These are phyloP conservation scores for Drosophila nigricruria DNA, from an alignment of 2,888 invertebrate genomes.

Conservation along the genomic window DNA sequence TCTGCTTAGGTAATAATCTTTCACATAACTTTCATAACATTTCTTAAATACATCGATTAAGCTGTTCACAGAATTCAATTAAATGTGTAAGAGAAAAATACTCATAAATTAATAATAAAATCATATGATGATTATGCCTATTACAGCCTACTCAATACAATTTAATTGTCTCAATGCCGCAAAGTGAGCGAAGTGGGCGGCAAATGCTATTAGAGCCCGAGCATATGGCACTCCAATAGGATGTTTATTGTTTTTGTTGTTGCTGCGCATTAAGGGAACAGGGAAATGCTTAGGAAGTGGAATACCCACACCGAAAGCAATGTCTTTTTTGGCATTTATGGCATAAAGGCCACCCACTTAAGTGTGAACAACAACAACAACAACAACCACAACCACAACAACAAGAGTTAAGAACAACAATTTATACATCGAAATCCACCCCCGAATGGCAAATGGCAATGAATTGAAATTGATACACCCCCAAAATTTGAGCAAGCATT, in stretches of 20 bases:
- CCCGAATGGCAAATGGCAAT: conserved; percentile 68
- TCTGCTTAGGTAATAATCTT: neutral
- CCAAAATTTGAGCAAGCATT: conserved; percentile 73
- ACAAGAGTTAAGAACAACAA: conserved; percentile 56
- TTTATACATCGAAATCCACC: conserved; percentile 71
- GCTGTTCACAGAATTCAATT: conserved; percentile 21
- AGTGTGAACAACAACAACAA: conserved; percentile 61
- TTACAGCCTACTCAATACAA: conserved; percentile 44
- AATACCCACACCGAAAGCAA: conserved; percentile 49
- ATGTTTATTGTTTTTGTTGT: conserved; percentile 75
- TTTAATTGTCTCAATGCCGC: conserved; percentile 63
- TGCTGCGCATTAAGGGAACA: conserved; percentile 43
- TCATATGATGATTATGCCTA: conserved; percentile 56
- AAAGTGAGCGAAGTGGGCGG: conserved; percentile 22
- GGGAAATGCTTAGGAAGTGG: neutral
- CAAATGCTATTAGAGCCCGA: conserved; percentile 63
- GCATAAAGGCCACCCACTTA: conserved; percentile 74
- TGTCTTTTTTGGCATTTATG: conserved; percentile 55
- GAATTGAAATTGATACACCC: conserved; percentile 82
- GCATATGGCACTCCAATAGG: conserved; percentile 71
- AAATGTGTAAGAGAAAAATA: conserved; percentile 9
- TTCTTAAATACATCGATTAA: conserved; percentile 11
- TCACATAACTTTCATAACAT: neutral
- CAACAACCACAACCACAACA: conserved; percentile 26
- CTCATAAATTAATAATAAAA: conserved; percentile 71